Percentiles rank a stretch among this genome's conserved stretches.
These are phyloP conservation scores for Benthosema pterotum DNA, from an alignment of 2,797 vertebrate genomes.

Conservation along the genomic window DNA sequence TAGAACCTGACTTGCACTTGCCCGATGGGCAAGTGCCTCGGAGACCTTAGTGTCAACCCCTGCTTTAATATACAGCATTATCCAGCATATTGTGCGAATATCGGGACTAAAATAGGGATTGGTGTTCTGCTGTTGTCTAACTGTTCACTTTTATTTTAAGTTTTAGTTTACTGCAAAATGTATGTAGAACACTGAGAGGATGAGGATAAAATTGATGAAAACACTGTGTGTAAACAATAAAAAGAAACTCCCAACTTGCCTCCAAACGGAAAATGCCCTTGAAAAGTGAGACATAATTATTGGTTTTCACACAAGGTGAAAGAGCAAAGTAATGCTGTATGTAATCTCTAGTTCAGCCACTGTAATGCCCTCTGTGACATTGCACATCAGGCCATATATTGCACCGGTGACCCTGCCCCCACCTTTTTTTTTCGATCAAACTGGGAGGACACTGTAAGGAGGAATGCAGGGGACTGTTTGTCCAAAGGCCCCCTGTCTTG, in stretches of 20 bases:
- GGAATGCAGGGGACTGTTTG: slow-evolving; percentile 27
- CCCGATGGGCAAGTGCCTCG: too few relatives aligned
- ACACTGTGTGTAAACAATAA: background rate
- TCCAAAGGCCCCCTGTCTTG: slow-evolving; percentile 3
- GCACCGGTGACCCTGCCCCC: slow-evolving; percentile 19
- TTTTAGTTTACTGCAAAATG: slow-evolving; percentile 2
- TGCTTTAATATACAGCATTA: too few relatives aligned
- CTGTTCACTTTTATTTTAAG: too few relatives aligned
- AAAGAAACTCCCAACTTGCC: background rate
- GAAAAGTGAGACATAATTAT: too few relatives aligned
- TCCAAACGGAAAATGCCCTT: too few relatives aligned
- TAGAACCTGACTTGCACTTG: too few relatives aligned
- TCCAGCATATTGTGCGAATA: too few relatives aligned
- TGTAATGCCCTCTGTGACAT: background rate
- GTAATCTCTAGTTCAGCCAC: background rate
- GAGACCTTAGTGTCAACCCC: too few relatives aligned
- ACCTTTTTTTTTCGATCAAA: too few relatives aligned
- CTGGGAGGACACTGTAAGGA: background rate
- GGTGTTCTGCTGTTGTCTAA: too few relatives aligned
- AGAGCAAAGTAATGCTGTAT: background rate
- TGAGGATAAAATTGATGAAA: background rate
- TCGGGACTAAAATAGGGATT: too few relatives aligned
- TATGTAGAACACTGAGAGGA: background rate
- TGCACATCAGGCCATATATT: background rate
- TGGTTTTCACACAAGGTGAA: too few relatives aligned